These are phyloP conservation scores for Tinea semifulvella DNA, from an alignment of 2,888 invertebrate genomes.

Conservation along the genomic window DNA sequence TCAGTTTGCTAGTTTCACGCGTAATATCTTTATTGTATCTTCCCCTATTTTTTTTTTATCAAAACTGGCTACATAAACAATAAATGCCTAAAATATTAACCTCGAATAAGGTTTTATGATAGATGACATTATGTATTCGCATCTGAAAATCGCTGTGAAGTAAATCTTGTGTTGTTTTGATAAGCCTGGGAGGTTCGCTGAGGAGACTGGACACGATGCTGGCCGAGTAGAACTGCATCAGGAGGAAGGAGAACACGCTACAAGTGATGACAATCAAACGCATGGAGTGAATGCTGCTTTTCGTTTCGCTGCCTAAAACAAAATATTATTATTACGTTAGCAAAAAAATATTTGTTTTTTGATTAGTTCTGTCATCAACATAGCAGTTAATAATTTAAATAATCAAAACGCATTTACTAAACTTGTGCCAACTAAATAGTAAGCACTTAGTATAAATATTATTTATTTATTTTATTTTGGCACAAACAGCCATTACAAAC, in stretches of 20 bases:
- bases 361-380: too few species aligned
- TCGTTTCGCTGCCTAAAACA: not conserved
- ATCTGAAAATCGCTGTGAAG: slow-evolving; percentile 1
- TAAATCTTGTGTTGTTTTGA: slow-evolving; percentile 7
- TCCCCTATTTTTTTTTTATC: too few species aligned
- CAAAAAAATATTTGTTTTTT: not conserved
- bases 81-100: not conserved
- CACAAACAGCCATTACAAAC: too few species aligned
- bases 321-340: not conserved
- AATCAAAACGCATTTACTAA: too few species aligned
- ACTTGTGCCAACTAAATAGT: too few species aligned
- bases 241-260: not conserved
- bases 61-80: too few species aligned
- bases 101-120: slow-evolving; percentile 5
- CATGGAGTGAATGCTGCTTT: not conserved
- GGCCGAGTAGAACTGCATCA: slow-evolving; percentile 7
- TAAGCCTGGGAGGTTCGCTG: slow-evolving; percentile 5
- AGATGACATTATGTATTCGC: slow-evolving; percentile 1
- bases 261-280: not conserved
- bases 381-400: too few species aligned
- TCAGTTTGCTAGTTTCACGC: too few species aligned
- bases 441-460: too few species aligned
- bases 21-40: too few species aligned
- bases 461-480: too few species aligned
- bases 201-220: slow-evolving; percentile 7